These are phyloP conservation scores for Zygaena filipendulae DNA, from an alignment of 2,888 invertebrate genomes.

Conservation along the genomic window DNA sequence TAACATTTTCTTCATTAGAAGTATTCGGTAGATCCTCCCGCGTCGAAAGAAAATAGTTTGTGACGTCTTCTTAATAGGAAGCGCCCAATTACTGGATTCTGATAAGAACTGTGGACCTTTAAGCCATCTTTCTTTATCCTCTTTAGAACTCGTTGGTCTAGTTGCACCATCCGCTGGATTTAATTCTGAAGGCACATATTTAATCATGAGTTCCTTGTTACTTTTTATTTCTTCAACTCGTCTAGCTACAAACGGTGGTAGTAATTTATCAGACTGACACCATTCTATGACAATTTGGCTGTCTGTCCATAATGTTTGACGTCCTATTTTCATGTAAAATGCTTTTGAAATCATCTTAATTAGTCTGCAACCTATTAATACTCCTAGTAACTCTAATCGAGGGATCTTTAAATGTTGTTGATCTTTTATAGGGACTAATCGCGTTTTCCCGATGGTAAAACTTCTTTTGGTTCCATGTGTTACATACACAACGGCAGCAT, in stretches of 20 bases:
- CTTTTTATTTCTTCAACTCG: slow-evolving; percentile 4
- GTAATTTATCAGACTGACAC: slow-evolving; percentile 2
- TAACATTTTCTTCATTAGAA: too few species aligned
- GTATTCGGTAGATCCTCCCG: too few species aligned
- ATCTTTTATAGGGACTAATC: slow-evolving; percentile 2
- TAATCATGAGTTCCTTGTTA: not conserved
- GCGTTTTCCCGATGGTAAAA: slow-evolving; percentile 3
- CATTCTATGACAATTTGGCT: slow-evolving; percentile 6
- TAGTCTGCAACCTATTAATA: slow-evolving; percentile 2
- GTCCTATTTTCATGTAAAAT: not conserved
- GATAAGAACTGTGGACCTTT: not conserved
- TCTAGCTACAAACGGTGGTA: slow-evolving; percentile 6
- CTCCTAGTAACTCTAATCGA: slow-evolving; percentile 6
- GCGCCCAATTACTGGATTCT: too few species aligned
- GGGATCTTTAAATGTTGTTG: slow-evolving; percentile 4
- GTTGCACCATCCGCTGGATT: slow-evolving; percentile 5
- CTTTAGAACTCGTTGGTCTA: too few species aligned
- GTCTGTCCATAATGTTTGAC: slow-evolving; percentile 4
- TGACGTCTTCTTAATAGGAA: too few species aligned
- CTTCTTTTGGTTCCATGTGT: not conserved
- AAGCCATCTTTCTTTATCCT: not conserved
- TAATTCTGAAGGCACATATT: slow-evolving; percentile 1
- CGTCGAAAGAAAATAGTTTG: too few species aligned
- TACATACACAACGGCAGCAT: slow-evolving; percentile 8
- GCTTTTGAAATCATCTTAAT: too few species aligned